phyloP scores from a whole-genome alignment of 2,888 invertebrate species.

The Acleris cristana region DNA sequence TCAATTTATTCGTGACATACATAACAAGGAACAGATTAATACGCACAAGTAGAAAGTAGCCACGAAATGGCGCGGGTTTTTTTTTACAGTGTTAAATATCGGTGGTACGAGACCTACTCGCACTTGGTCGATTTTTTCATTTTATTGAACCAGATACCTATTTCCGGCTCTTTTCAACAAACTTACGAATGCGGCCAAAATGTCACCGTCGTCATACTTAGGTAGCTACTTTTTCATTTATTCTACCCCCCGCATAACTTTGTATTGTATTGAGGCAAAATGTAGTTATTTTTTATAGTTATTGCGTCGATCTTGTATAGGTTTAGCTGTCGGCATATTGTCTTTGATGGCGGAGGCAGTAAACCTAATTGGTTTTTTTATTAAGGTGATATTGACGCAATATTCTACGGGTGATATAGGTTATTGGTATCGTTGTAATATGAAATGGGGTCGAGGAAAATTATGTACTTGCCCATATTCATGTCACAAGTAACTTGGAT shows the following conservation, averaged over 20 bases:
- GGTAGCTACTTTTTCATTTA: neutral
- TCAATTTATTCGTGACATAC: too few relatives aligned
- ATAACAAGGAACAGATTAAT: too few relatives aligned
- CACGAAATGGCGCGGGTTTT: too few relatives aligned
- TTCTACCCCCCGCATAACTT: neutral
- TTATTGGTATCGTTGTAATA: neutral
- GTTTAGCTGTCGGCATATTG: slow-evolving; percentile 15
- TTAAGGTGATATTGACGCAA: slow-evolving; percentile 23
- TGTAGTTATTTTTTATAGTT: slow-evolving; percentile 25
- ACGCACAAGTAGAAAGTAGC: too few relatives aligned
- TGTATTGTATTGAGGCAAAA: slow-evolving; percentile 14
- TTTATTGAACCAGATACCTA: too few relatives aligned
- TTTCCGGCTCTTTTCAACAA: too few relatives aligned
- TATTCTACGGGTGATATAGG: slow-evolving; percentile 13
- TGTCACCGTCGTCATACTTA: too few relatives aligned
- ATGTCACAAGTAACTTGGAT: neutral
- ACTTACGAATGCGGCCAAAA: too few relatives aligned
- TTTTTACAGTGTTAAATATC: too few relatives aligned
- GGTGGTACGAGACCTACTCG: too few relatives aligned
- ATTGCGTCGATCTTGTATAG: slow-evolving; percentile 14
- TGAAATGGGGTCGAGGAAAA: neutral
- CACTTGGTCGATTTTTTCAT: too few relatives aligned
- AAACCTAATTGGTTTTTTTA: slow-evolving; percentile 33
- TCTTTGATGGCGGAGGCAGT: slow-evolving; percentile 13
- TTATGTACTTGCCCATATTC: neutral